Evolutionary conservation across 2,797 vertebrate genomes (phyloP).

Genomic region (Graptemys geographica): DNA sequence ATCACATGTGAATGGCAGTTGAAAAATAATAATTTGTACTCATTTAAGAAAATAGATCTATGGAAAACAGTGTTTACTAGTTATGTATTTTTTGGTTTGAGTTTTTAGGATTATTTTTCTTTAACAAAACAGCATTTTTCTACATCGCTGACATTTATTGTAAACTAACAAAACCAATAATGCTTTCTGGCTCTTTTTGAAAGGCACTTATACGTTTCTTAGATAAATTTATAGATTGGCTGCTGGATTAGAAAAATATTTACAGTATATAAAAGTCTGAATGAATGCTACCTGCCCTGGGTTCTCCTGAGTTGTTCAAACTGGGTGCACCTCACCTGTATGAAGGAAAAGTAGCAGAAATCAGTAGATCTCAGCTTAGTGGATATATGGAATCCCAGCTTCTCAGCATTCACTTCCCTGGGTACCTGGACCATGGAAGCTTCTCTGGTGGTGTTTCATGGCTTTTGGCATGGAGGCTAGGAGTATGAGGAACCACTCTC

Average conservation of each 20-base stretch:
- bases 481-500: fast-evolving
- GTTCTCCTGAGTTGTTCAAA: not conserved
- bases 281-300: not conserved
- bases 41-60: not conserved
- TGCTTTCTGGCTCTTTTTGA: not conserved
- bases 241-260: not conserved
- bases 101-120: not conserved
- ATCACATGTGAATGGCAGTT: not conserved
- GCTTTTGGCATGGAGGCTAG: fast-evolving
- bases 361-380: fast-evolving
- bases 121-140: not conserved
- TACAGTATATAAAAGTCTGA: not conserved
- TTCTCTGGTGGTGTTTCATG: fast-evolving
- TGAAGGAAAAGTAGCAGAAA: not conserved
- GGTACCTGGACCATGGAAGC: not conserved
- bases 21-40: not conserved
- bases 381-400: not conserved
- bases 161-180: not conserved
- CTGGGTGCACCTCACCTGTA: not conserved
- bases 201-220: not conserved
- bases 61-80: not conserved
- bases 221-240: not conserved
- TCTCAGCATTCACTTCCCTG: not conserved
- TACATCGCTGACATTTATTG: not conserved
- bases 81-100: not conserved